These are phyloP conservation scores for Helicoverpa armigera DNA, from an alignment of 1,140 invertebrate species.

Conservation along the genomic window DNA sequence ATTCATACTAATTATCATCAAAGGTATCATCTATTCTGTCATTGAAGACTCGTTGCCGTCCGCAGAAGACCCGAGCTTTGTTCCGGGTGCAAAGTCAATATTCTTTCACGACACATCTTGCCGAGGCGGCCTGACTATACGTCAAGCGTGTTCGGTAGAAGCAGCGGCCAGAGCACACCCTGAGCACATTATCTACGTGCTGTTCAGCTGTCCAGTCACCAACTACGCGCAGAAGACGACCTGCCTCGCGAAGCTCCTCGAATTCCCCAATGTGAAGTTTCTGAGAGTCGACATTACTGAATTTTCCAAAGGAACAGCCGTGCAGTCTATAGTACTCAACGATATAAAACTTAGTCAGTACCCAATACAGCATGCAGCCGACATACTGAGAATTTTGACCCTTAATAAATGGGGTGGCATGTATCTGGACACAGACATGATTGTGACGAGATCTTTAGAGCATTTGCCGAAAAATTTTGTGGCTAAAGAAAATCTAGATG, in stretches of 20 bases:
- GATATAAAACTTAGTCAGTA: background rate
- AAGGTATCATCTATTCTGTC: too few relatives aligned
- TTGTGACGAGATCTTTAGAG: slow-evolving; percentile 89
- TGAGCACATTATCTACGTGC: slow-evolving; percentile 82
- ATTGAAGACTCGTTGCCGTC: slow-evolving; percentile 52
- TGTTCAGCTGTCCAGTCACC: slow-evolving; percentile 80
- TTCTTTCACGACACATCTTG: slow-evolving; percentile 89
- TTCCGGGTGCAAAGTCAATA: slow-evolving; percentile 71
- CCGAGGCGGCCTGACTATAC: slow-evolving; percentile 69
- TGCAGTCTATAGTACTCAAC: slow-evolving; percentile 87
- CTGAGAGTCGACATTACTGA: slow-evolving; percentile 86
- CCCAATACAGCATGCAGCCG: slow-evolving; percentile 87
- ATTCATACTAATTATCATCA: background rate
- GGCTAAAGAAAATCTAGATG: slow-evolving; percentile 87
- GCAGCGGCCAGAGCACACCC: slow-evolving; percentile 88
- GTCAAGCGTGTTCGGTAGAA: slow-evolving; percentile 88
- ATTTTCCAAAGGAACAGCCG: slow-evolving; percentile 88
- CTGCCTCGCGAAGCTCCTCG: slow-evolving; percentile 68
- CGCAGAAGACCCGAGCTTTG: slow-evolving; percentile 47
- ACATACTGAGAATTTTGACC: slow-evolving; percentile 90
- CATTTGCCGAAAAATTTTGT: slow-evolving; percentile 87
- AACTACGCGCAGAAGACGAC: slow-evolving; percentile 39
- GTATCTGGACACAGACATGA: slow-evolving; percentile 92
- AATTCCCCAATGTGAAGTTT: slow-evolving; percentile 88
- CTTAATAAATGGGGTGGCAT: slow-evolving; percentile 93